Evolutionary conservation across 1,140 invertebrate species (phyloP).

Genomic region (Polypedilum pembai): DNA sequence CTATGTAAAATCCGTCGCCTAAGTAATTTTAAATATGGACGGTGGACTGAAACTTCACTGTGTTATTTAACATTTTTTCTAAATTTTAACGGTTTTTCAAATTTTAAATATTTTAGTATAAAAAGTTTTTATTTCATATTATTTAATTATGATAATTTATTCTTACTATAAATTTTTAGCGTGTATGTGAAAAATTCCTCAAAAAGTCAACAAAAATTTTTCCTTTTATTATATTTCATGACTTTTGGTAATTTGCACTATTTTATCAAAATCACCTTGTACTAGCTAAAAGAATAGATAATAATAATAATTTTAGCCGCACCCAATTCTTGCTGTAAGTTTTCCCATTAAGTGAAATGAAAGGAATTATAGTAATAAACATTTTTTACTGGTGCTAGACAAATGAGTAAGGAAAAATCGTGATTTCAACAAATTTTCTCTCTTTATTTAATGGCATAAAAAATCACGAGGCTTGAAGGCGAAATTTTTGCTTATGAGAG

Average conservation of each 20-base stretch:
- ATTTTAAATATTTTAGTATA: no score
- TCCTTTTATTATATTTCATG: neutral
- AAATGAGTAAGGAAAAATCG: neutral
- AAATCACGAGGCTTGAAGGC: neutral
- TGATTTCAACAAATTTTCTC: constrained; percentile 18
- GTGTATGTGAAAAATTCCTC: no score
- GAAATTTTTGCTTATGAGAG: neutral
- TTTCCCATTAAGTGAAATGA: neutral
- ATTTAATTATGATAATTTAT: no score
- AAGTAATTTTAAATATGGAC: no score
- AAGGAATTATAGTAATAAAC: neutral
- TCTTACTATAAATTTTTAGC: no score
- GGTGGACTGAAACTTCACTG: no score
- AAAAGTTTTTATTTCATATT: no score
- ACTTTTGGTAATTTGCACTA: neutral
- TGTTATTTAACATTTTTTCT: no score
- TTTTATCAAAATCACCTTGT: neutral
- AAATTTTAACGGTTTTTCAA: no score
- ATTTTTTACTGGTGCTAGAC: neutral
- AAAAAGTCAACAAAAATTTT: no score
- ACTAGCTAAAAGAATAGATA: neutral
- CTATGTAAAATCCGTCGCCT: no score
- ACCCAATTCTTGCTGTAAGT: neutral
- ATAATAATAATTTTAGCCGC: neutral
- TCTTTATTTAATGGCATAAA: neutral